These are phyloP conservation scores for Calypte anna DNA, from an alignment of 2,113 vertebrate genomes.

Conservation along the genomic window DNA sequence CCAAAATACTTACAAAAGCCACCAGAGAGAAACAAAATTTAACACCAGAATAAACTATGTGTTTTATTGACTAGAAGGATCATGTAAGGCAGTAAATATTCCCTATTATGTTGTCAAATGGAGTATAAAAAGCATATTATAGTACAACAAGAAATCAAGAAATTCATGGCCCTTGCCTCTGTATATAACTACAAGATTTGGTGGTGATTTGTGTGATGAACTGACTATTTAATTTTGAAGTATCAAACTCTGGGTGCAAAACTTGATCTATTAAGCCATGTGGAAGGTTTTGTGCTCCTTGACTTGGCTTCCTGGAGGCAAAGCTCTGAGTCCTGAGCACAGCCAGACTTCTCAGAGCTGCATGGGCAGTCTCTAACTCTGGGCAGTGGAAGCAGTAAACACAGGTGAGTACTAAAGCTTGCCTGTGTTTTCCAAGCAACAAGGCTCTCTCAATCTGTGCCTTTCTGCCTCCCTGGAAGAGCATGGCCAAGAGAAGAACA, in stretches of 20 bases:
- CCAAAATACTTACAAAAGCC: neutral
- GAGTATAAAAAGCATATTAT: neutral
- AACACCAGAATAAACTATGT: neutral
- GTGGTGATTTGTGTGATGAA: neutral
- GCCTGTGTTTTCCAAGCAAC: accelerated
- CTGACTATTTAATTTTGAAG: neutral
- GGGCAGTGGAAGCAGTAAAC: neutral
- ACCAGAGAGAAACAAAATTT: slow-evolving; percentile 12
- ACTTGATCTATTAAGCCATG: neutral
- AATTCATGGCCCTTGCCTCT: neutral
- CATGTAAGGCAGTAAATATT: neutral
- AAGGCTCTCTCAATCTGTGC: neutral
- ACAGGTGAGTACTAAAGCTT: neutral
- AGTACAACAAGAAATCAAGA: neutral
- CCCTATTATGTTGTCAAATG: neutral
- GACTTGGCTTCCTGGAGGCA: neutral
- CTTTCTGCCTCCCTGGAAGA: neutral
- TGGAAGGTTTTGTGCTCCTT: neutral
- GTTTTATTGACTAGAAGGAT: slow-evolving; percentile 31
- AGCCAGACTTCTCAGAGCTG: neutral
- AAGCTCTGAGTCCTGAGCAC: neutral
- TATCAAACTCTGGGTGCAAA: neutral
- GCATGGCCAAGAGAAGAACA: accelerated
- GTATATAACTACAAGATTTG: neutral
- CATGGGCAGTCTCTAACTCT: accelerated